A percentile compares a stretch with the other conserved stretches of the same genome.
Conservation (phyloP, 2,113 vertebrate species). For the Cebidichthys violaceus region DNA sequence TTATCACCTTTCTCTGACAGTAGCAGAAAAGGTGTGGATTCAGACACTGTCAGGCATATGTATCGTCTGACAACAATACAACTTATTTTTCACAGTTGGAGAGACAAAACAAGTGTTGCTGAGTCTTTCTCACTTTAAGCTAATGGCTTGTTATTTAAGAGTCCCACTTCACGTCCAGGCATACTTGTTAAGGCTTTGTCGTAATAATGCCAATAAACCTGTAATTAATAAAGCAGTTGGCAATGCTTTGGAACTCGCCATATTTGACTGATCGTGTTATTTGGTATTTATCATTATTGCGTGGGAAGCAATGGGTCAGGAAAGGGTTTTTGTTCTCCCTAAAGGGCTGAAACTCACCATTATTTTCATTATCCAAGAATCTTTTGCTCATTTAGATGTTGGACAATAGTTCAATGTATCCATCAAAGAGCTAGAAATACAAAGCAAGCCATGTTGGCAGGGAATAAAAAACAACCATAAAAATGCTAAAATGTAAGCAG, state of each 20-base stretch:
- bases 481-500: neutral
- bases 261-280: neutral
- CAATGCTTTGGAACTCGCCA: neutral
- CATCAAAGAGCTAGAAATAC: neutral
- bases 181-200: neutral
- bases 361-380: neutral
- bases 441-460: neutral
- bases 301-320: neutral
- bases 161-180: neutral
- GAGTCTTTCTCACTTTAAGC: neutral
- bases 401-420: neutral
- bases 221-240: neutral
- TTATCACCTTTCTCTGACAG: conserved; percentile 84
- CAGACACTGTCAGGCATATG: conserved; percentile 60
- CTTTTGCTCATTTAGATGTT: neutral
- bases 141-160: conserved; percentile 5
- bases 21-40: conserved; percentile 80
- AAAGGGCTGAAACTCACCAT: neutral
- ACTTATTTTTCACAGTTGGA: conserved; percentile 15
- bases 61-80: conserved; percentile 25
- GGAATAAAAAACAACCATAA: neutral
- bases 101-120: neutral
- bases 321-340: neutral
- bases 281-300: neutral
- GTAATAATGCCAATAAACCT: neutral